Evolutionary conservation across 2,888 invertebrate species (phyloP).

Genomic region (Congeria kusceri): DNA sequence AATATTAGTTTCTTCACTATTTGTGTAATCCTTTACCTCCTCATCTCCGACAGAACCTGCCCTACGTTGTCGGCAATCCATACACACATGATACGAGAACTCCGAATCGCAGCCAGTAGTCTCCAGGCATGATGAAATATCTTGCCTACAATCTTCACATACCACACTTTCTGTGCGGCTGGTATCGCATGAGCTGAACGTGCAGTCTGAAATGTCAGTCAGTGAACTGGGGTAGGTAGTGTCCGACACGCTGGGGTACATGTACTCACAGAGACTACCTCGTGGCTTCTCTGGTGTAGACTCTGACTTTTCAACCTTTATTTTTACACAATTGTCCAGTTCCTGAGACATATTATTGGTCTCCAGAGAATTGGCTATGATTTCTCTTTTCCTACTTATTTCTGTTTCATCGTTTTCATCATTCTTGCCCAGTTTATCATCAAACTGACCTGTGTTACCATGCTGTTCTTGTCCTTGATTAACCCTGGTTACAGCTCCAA

Average conservation of each 20-base stretch:
- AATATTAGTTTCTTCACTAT: background rate
- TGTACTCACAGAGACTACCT: conserved; percentile 4
- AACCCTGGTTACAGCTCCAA: background rate
- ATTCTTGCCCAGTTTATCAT: background rate
- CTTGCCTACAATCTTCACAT: conserved; percentile 40
- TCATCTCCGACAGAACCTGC: background rate
- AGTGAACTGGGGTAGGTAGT: conserved; percentile 48
- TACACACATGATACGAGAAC: conserved; percentile 42
- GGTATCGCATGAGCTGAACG: conserved; percentile 41
- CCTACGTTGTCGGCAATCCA: conserved; percentile 14
- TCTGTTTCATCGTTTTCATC: background rate
- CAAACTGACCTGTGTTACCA: background rate
- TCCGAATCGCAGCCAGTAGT: conserved; percentile 57
- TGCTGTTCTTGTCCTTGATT: background rate
- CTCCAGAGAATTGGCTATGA: background rate
- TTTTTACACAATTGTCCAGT: no score
- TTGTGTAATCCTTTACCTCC: background rate
- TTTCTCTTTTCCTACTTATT: background rate
- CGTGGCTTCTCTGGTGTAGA: background rate
- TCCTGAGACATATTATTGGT: conserved; percentile 3
- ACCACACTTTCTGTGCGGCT: conserved; percentile 52
- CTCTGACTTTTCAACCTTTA: no score
- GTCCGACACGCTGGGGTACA: conserved; percentile 40
- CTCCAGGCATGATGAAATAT: conserved; percentile 43
- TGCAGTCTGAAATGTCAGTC: conserved; percentile 32